These are phyloP conservation scores for Stratiomys singularior DNA, from an alignment of 2,888 invertebrate genomes.

Conservation along the genomic window DNA sequence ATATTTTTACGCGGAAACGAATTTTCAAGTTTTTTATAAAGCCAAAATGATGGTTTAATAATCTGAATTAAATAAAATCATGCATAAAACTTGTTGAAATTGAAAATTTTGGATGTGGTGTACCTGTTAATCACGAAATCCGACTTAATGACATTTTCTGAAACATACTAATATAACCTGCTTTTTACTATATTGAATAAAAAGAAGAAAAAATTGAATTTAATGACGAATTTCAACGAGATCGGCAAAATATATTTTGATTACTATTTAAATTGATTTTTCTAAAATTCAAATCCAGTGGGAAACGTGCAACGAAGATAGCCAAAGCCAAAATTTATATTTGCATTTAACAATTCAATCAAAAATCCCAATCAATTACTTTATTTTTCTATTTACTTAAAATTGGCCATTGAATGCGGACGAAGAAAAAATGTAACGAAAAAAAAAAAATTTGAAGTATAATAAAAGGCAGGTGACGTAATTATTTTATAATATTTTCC, in stretches of 20 bases:
- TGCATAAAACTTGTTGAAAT: constrained; percentile 24
- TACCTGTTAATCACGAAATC: background rate
- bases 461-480: constrained; percentile 30
- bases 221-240: background rate
- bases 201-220: background rate
- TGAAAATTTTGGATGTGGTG: constrained; percentile 4
- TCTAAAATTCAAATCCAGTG: constrained; percentile 31
- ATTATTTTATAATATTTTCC: constrained; percentile 37
- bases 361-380: background rate
- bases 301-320: background rate
- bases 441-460: constrained; percentile 19
- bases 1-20: background rate
- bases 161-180: constrained; percentile 32
- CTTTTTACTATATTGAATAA: constrained; percentile 19
- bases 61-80: constrained; percentile 21
- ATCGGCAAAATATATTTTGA: background rate
- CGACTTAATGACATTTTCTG: constrained; percentile 4
- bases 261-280: background rate
- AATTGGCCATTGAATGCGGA: background rate
- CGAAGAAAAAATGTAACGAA: background rate
- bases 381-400: constrained; percentile 7
- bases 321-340: too few species aligned
- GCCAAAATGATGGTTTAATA: too few species aligned
- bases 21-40: background rate
- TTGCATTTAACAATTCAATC: background rate